Evolutionary conservation across 2,888 invertebrate species (phyloP).

Genomic region (Belgica antarctica): DNA sequence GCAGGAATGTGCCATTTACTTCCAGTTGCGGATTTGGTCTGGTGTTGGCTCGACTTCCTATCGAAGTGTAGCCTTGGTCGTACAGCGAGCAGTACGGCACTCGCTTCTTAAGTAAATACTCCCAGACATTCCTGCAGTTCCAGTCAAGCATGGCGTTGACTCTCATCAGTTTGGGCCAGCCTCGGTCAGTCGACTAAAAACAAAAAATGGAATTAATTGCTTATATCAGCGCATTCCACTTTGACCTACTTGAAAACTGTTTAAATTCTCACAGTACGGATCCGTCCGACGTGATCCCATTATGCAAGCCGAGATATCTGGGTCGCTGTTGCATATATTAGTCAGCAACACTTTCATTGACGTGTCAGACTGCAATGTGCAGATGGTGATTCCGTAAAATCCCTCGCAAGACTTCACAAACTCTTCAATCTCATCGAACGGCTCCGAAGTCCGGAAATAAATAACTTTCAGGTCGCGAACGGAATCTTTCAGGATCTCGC

Average conservation of each 20-base stretch:
- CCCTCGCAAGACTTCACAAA: conserved; percentile 72
- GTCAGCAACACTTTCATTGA: conserved; percentile 71
- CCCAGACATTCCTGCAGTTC: conserved; percentile 90
- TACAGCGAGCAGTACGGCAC: conserved; percentile 92
- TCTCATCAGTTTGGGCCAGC: conserved; percentile 87
- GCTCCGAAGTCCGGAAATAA: conserved; percentile 75
- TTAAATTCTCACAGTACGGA: conserved; percentile 70
- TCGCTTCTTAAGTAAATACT: conserved; percentile 70
- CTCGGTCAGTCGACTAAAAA: conserved; percentile 74
- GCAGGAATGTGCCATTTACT: conserved; percentile 59
- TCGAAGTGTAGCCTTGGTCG: conserved; percentile 83
- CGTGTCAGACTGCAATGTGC: conserved; percentile 64
- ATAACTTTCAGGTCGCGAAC: conserved; percentile 63
- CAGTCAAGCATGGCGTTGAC: conserved; percentile 90
- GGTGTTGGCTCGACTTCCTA: conserved; percentile 80
- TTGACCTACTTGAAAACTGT: conserved; percentile 61
- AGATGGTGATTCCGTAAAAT: conserved; percentile 72
- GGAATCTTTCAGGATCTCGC: conserved; percentile 50
- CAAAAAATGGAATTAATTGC: conserved; percentile 44
- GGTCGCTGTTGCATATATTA: conserved; percentile 60
- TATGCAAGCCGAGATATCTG: conserved; percentile 73
- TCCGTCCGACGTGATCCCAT: conserved; percentile 92
- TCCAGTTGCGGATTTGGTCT: conserved; percentile 71
- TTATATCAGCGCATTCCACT: not conserved
- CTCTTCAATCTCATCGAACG: conserved; percentile 81